Evolutionary conservation across 1,140 invertebrate species (phyloP).

Genomic region (Solen grandis): DNA sequence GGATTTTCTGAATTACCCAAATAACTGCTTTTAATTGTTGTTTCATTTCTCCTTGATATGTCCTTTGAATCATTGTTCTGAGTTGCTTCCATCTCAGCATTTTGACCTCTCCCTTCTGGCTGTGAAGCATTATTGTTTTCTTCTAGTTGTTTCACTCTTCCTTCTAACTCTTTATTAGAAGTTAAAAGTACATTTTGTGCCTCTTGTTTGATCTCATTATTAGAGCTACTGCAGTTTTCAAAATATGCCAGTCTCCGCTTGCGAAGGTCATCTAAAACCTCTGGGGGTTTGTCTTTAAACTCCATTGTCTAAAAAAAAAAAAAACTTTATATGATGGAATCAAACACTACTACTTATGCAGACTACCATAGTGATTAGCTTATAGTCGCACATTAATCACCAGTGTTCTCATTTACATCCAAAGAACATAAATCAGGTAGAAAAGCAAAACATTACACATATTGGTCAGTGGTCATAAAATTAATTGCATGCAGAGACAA

Average conservation of each 20-base stretch:
- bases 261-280: constrained; percentile 42
- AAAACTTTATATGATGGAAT: too few species aligned
- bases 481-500: too few species aligned
- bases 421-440: too few species aligned
- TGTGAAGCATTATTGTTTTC: not conserved
- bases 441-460: too few species aligned
- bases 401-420: too few species aligned
- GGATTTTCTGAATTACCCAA: not conserved
- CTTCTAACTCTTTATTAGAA: not conserved
- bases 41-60: not conserved
- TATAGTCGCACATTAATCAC: too few species aligned
- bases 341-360: too few species aligned
- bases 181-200: not conserved
- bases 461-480: too few species aligned
- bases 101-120: not conserved
- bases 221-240: constrained; percentile 9
- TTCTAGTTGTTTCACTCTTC: not conserved
- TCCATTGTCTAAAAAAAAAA: not conserved
- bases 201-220: not conserved
- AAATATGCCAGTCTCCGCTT: constrained; percentile 57
- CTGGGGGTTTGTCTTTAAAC: constrained; percentile 16
- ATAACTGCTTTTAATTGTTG: not conserved
- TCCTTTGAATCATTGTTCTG: not conserved
- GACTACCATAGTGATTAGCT: too few species aligned
- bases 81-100: not conserved